Base-by-base conservation (phyloP, 2,888 invertebrate species). In the Smittia sp. region DNA sequence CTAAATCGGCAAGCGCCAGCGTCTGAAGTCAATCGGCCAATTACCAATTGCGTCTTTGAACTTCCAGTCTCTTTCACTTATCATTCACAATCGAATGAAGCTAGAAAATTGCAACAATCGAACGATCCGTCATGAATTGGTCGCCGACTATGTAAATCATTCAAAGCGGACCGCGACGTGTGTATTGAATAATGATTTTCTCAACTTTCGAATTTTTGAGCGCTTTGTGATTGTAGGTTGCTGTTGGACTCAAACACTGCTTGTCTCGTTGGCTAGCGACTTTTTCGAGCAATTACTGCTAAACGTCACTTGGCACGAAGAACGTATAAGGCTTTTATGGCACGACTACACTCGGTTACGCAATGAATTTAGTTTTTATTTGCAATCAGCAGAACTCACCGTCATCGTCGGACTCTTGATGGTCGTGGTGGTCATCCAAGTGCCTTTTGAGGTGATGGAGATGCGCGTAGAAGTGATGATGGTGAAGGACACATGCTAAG, bases 391-490 rank as follows among this genome's bases (percentile, higher is more conserved):
- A 15, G 39, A 13, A 41, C 73, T 74, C 20, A 69, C 69, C 74
- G 27, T 69, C 69, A n/a, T 68, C 41, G 38, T 58, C 41, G 11
- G 9, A 11, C 7, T 54, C 65, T 7, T 70, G 4, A 52, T 73
- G 46, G 69, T 78, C 77, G 74, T 76, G 75, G 72, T 79, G 78
- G 76, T 78, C 78, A 75, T 78, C 78, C 70, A 79, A 75, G 74
- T 79, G 79, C 76, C 78, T 78, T 72, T 78, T 78, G 58, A 79
- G 73, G 46, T 79, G 79, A 76, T 79, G 79, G 66, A 79, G 76
- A 76, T 79, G 78, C 11, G 79, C 79, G 76, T 79, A 79, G 74
- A 79, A 79, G 73, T 79, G 78, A 76, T 79, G 79, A 76, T 79
- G 79, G 76, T 79, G 79, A 58, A 79, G 77, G 52, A 79, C 79